Conservation (phyloP, 2,888 invertebrate genomes). For the Leptopilina drosophilae region DNA sequence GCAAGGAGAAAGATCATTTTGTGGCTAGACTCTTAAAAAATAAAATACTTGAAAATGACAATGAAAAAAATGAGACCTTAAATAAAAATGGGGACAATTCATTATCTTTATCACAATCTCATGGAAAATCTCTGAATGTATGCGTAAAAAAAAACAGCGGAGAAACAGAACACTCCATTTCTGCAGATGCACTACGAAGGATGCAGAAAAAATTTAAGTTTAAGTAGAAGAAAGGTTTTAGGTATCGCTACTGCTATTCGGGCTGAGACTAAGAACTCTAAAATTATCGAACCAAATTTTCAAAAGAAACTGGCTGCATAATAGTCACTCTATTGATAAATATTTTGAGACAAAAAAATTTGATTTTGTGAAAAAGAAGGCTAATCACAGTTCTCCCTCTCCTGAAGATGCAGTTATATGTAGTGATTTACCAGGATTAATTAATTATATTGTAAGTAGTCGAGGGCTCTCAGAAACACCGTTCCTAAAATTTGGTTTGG, state of each 20-base stretch:
- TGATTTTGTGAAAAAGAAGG: slow-evolving; percentile 27
- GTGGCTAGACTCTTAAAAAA: slow-evolving; percentile 21
- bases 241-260: no score
- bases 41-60: not conserved
- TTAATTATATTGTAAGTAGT: slow-evolving; percentile 29
- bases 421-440: slow-evolving; percentile 31
- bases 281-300: no score
- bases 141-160: slow-evolving; percentile 10
- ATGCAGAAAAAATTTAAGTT: slow-evolving; percentile 23
- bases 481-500: slow-evolving; percentile 22
- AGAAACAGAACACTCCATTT: slow-evolving; percentile 4
- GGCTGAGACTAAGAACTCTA: no score
- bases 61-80: slow-evolving; percentile 16
- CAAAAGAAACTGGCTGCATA: slow-evolving; percentile 12
- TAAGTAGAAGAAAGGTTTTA: slow-evolving; percentile 30
- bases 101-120: not conserved
- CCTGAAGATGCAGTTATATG: slow-evolving; percentile 24
- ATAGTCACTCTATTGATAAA: slow-evolving; percentile 17
- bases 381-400: not conserved
- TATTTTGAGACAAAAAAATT: not conserved
- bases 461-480: slow-evolving; percentile 21
- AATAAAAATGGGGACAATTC: slow-evolving; percentile 25
- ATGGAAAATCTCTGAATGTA: slow-evolving; percentile 14
- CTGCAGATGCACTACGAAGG: slow-evolving; percentile 21
- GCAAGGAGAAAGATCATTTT: no score